A percentile compares a stretch with the other conserved stretches of the same genome.
Evolutionary conservation across 2,797 vertebrate species (phyloP).

Genomic region (Garrulus glandarius): DNA sequence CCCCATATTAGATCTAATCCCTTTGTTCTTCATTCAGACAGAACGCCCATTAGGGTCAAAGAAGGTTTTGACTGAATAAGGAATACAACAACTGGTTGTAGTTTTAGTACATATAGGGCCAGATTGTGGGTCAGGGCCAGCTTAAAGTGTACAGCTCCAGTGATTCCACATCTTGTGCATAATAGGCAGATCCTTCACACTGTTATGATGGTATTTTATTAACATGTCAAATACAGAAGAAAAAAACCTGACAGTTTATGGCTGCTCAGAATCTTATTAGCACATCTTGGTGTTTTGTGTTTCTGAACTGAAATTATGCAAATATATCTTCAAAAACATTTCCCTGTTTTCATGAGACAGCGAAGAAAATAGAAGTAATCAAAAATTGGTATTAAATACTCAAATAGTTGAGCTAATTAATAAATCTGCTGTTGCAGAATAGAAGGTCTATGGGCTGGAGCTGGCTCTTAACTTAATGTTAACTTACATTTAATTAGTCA

Average conservation of each 20-base stretch:
- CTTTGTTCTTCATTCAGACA: constrained; percentile 18
- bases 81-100: background rate
- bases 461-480: constrained; percentile 29
- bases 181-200: constrained; percentile 38
- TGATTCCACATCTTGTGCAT: constrained; percentile 12
- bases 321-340: constrained; percentile 55
- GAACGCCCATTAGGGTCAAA: background rate
- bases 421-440: background rate
- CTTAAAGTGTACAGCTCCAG: background rate
- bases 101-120: constrained; percentile 59
- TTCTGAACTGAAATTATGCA: constrained; percentile 62
- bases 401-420: constrained; percentile 3
- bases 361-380: constrained; percentile 57
- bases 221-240: constrained; percentile 1
- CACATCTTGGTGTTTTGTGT: constrained; percentile 13
- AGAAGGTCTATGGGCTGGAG: constrained; percentile 14
- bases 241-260: background rate
- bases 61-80: constrained; percentile 66
- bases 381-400: constrained; percentile 49
- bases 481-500: constrained; percentile 63
- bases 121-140: constrained; percentile 53
- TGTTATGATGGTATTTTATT: background rate
- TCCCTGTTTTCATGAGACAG: constrained; percentile 55
- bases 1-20: background rate
- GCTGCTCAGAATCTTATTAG: constrained; percentile 2